phyloP scores from a whole-genome alignment of 1,140 invertebrate genomes.

The Drosophila elegans region DNA sequence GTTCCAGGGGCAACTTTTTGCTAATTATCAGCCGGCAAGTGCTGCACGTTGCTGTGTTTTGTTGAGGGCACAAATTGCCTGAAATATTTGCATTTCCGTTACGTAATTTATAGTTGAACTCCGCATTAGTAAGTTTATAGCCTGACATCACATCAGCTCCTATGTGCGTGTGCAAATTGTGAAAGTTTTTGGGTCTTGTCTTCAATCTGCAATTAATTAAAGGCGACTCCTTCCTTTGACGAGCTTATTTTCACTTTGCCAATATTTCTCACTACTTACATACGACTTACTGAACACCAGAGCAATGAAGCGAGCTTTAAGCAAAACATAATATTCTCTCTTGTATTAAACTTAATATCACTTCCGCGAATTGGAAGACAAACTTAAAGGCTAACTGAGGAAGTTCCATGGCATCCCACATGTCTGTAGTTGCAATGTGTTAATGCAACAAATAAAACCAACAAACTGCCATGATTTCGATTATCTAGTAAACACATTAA shows the following conservation, averaged over 20 bases:
- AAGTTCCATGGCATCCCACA: slow-evolving; percentile 4
- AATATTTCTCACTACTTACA: slow-evolving; percentile 20
- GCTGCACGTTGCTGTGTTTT: slow-evolving; percentile 35
- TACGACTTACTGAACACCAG: slow-evolving; percentile 7
- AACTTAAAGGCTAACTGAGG: slow-evolving; percentile 5
- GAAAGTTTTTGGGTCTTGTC: slow-evolving; percentile 41
- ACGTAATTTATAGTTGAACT: slow-evolving; percentile 62
- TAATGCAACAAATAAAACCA: slow-evolving; percentile 64
- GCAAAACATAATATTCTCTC: background rate
- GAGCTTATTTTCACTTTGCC: slow-evolving; percentile 13
- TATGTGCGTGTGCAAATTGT: slow-evolving; percentile 26
- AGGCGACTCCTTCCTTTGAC: slow-evolving; percentile 9
- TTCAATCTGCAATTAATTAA: slow-evolving; percentile 50
- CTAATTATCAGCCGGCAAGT: slow-evolving; percentile 61
- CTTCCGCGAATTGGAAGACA: background rate
- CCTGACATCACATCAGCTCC: slow-evolving; percentile 25
- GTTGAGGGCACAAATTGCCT: slow-evolving; percentile 52
- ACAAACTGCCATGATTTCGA: slow-evolving; percentile 67
- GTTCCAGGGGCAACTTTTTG: slow-evolving; percentile 32
- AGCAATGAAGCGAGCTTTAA: slow-evolving; percentile 1
- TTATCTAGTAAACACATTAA: slow-evolving; percentile 82
- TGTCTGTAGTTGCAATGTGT: slow-evolving; percentile 37
- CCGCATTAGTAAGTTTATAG: slow-evolving; percentile 33
- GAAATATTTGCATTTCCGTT: slow-evolving; percentile 71
- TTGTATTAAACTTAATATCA: background rate